A percentile compares a stretch with the other conserved stretches of the same genome.
phyloP scores from a whole-genome alignment of 2,113 vertebrate genomes.

The Coracopsis vasa region DNA sequence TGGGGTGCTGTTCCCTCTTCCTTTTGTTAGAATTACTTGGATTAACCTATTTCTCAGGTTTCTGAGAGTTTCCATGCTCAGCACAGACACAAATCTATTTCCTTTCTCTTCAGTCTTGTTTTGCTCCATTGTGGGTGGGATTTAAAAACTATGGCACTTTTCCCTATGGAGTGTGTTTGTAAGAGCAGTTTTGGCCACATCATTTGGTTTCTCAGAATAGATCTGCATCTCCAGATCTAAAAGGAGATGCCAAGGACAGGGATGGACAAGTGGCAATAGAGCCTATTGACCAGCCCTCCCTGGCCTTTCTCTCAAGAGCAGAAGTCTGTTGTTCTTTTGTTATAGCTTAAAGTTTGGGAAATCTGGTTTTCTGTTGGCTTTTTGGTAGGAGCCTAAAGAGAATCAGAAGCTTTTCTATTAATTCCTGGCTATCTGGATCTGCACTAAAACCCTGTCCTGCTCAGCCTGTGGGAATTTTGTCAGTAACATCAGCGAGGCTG shows the following conservation, averaged over 20 bases:
- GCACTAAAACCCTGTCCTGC: neutral
- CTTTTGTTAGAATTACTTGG: neutral
- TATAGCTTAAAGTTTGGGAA: neutral
- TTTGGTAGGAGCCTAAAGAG: neutral
- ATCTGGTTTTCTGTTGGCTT: neutral
- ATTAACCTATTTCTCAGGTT: neutral
- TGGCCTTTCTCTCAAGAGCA: neutral
- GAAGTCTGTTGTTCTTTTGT: neutral
- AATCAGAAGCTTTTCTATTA: neutral
- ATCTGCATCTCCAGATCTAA: neutral
- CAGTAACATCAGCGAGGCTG: neutral
- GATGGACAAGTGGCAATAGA: neutral
- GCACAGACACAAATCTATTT: neutral
- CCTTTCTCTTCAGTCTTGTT: neutral
- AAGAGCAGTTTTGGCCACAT: neutral
- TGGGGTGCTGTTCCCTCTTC: neutral
- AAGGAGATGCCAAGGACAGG: neutral
- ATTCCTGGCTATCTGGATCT: neutral
- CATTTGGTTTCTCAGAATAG: neutral
- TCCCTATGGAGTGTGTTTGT: neutral
- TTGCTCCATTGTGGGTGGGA: neutral
- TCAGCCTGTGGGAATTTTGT: neutral
- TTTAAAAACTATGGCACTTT: neutral
- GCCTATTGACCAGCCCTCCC: neutral
- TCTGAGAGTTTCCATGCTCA: neutral